These are phyloP conservation scores for Temnothorax nylanderi DNA, from an alignment of 1,140 invertebrate genomes.

Conservation along the genomic window DNA sequence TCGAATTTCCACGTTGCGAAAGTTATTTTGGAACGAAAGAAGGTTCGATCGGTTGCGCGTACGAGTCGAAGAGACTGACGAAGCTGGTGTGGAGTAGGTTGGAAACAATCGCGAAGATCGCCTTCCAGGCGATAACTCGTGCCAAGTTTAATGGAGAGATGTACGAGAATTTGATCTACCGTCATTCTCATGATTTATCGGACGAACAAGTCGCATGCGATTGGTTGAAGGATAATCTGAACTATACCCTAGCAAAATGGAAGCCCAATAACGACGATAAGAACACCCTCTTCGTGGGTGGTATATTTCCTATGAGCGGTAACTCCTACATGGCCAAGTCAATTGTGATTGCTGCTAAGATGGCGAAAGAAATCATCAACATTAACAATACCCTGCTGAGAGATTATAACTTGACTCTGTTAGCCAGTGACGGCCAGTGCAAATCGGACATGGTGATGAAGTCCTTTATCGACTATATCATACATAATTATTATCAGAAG, in stretches of 20 bases:
- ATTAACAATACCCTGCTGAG: slow-evolving; percentile 87
- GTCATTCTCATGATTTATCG: slow-evolving; percentile 74
- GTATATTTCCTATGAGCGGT: slow-evolving; percentile 91
- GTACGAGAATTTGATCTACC: slow-evolving; percentile 86
- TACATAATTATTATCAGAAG: slow-evolving; percentile 85
- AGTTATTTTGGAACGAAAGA: slow-evolving; percentile 73
- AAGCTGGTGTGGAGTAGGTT: slow-evolving; percentile 89
- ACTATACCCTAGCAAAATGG: slow-evolving; percentile 87
- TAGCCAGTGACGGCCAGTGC: slow-evolving; percentile 90
- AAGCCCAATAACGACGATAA: slow-evolving; percentile 84
- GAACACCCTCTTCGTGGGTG: slow-evolving; percentile 88
- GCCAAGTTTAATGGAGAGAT: slow-evolving; percentile 86
- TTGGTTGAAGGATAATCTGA: slow-evolving; percentile 88
- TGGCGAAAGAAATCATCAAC: slow-evolving; percentile 90
- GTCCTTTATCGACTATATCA: slow-evolving; percentile 91
- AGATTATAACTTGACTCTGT: slow-evolving; percentile 88
- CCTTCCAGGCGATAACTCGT: slow-evolving; percentile 86
- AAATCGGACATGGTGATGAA: slow-evolving; percentile 92
- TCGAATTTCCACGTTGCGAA: slow-evolving; percentile 87
- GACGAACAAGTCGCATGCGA: slow-evolving; percentile 88
- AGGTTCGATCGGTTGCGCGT: slow-evolving; percentile 85
- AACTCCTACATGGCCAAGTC: slow-evolving; percentile 87
- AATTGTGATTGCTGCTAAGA: slow-evolving; percentile 88
- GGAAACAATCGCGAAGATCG: slow-evolving; percentile 84
- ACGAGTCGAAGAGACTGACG: slow-evolving; percentile 88